Base-by-base conservation (phyloP, 2,113 vertebrate species). In the Marmota flaviventris region DNA sequence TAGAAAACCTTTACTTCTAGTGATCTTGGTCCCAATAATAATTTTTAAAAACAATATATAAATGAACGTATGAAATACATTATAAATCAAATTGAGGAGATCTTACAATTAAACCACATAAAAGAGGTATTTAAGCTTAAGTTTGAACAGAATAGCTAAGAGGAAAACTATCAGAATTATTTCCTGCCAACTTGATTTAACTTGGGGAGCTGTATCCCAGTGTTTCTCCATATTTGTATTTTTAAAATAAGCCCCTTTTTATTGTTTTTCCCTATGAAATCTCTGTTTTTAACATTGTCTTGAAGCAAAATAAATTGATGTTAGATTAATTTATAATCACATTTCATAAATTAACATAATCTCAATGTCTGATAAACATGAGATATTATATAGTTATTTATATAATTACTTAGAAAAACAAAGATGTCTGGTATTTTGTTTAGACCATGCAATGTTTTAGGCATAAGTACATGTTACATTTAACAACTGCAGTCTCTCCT, bases 31-130 rank as follows among this genome's bases (percentile, higher is more conserved):
- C 56, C 14, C 53, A 61, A 83, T 39, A 83, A 51, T 72, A 65
- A 51, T 67, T 79, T 78, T 78, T 73, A 45, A 85, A 84, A 42
- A 8, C 1, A 42, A 65, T 29, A 39, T 48, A 39, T 34, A 63
- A 48, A 65, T 17, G 53, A 34, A 75, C 13, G 63, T 14, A 65
- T 37, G 24, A 67, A n/a, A 63, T 56, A 67, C 63, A 13, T 22
- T 93, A 67, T 12, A 86, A 24, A 25, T 0, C 9, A 53, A 73
- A 67, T 39, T 32, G 77, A 39, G n/a, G 2, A 25, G 7, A 4
- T n/a, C 25, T 93, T 96, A 67, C 73, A 65, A 53, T 45, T 72
- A 79, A 93, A 39, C 53, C n/a, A 65, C 34, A 73, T 53, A n/a
- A 5, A 39, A 9, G 1, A 73, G 16, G 53, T 70, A 45, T 56